Conservation (phyloP, 2,888 invertebrate species). For the Chaitophorus viminalis region DNA sequence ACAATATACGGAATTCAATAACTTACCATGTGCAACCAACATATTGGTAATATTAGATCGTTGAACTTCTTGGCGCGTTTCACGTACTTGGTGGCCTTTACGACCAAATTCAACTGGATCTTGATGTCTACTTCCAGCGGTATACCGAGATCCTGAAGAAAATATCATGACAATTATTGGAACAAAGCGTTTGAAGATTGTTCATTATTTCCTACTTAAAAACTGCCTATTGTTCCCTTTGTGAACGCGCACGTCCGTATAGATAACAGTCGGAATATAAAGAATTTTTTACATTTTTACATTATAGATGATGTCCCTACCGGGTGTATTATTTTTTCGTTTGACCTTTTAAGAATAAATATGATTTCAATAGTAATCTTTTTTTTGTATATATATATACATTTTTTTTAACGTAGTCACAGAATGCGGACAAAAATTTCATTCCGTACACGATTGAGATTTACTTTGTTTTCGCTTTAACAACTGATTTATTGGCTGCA, state of each 20-base stretch:
- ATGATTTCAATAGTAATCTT: not conserved
- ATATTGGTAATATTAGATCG: slow-evolving; percentile 75
- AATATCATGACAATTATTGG: not conserved
- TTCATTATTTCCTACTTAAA: not conserved
- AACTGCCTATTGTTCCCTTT: not conserved
- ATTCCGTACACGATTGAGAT: not conserved
- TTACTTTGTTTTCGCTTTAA: too few species aligned
- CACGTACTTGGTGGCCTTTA: slow-evolving; percentile 74
- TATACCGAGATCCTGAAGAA: slow-evolving; percentile 73
- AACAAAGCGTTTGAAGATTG: not conserved
- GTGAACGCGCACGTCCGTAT: not conserved
- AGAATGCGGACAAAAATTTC: not conserved
- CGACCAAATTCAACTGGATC: slow-evolving; percentile 79
- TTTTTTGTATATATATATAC: too few species aligned
- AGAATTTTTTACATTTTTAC: not conserved
- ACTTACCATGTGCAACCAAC: slow-evolving; percentile 79
- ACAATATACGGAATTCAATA: not conserved
- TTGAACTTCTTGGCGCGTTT: slow-evolving; percentile 73
- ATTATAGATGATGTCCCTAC: not conserved
- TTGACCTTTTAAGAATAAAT: not conserved
- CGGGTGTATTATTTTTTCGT: not conserved
- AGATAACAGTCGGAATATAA: not conserved
- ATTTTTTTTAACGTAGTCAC: not conserved
- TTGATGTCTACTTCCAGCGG: slow-evolving; percentile 75
- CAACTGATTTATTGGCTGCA: too few species aligned